Conservation (phyloP, 2,113 vertebrate species). For the Hippocampus guttulatus region DNA sequence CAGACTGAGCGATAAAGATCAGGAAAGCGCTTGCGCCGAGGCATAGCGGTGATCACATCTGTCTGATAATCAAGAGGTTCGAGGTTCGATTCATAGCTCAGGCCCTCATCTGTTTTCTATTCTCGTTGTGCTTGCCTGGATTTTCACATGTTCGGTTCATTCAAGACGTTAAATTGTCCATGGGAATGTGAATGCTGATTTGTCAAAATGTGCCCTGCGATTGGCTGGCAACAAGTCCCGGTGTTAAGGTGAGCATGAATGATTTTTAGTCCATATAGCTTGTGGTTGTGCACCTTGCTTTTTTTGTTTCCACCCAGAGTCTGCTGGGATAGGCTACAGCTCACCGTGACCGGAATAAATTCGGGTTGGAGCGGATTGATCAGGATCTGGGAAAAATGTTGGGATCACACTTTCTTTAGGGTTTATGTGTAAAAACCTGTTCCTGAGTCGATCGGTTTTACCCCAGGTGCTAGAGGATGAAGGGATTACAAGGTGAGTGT, state of each 20-base stretch:
- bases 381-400: neutral
- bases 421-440: neutral
- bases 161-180: too few species aligned
- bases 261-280: too few species aligned
- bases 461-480: neutral
- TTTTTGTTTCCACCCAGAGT: neutral
- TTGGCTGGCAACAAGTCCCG: too few species aligned
- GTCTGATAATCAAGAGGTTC: too few species aligned
- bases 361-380: neutral
- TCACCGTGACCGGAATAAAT: neutral
- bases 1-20: neutral
- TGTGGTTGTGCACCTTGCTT: neutral
- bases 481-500: neutral
- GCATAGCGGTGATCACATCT: too few species aligned
- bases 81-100: too few species aligned
- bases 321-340: neutral
- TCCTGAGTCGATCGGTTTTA: neutral
- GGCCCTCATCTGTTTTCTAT: too few species aligned
- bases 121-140: too few species aligned
- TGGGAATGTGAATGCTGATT: too few species aligned
- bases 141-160: too few species aligned
- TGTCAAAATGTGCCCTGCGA: too few species aligned
- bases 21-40: neutral
- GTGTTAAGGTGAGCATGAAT: neutral
- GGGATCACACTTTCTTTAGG: neutral